Conservation (phyloP, 2,113 vertebrate species). For the Neolamprologus longior region DNA sequence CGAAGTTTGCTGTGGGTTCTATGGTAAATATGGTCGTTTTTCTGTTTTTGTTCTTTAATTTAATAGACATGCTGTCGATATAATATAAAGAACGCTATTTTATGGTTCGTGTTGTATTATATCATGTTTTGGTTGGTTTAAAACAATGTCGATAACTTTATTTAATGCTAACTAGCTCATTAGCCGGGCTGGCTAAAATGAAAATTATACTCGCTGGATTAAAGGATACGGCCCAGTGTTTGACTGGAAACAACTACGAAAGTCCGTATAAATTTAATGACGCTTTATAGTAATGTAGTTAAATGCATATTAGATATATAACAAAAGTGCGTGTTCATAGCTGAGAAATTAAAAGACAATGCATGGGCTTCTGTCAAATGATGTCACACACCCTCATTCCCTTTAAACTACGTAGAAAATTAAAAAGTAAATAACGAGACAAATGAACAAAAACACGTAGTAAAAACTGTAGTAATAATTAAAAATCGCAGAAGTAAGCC, state of each 20-base stretch:
- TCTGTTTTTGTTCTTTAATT: not conserved
- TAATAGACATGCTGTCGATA: rapidly evolving
- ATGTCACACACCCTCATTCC: not conserved
- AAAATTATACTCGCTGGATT: not conserved
- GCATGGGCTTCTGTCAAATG: not conserved
- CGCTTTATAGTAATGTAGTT: not conserved
- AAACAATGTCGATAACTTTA: not conserved
- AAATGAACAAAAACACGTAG: not conserved
- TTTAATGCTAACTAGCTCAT: not conserved
- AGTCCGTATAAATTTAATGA: not conserved
- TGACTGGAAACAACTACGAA: not conserved
- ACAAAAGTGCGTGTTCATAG: not conserved
- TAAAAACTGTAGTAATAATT: not conserved
- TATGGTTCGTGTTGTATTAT: too few species aligned
- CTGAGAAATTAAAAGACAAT: not conserved
- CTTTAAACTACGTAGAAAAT: not conserved
- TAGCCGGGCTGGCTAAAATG: not conserved
- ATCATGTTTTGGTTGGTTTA: not conserved
- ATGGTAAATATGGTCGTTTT: conserved; percentile 62
- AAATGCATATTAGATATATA: not conserved
- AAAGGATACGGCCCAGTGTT: not conserved
- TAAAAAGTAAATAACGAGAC: not conserved
- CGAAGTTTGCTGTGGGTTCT: conserved; percentile 67
- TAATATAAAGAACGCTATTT: not conserved
- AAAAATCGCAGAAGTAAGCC: not conserved